A percentile compares a stretch with the other conserved stretches of the same genome.
These are phyloP conservation scores for Acanthisitta chloris DNA, from an alignment of 2,113 vertebrate genomes.

Conservation along the genomic window DNA sequence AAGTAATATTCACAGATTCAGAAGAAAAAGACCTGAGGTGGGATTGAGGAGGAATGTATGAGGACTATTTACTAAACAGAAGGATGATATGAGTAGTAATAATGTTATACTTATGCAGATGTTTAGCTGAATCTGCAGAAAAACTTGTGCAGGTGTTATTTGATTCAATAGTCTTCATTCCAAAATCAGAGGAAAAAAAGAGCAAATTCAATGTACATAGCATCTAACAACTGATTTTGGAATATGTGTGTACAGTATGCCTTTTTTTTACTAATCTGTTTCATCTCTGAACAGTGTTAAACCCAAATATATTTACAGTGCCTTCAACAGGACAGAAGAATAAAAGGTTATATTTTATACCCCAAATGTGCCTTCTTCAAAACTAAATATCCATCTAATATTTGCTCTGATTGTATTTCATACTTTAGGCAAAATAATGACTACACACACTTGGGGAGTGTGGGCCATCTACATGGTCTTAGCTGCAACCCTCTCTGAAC, in stretches of 20 bases:
- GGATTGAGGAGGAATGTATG: background rate
- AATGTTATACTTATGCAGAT: background rate
- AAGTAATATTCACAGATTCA: background rate
- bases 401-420: background rate
- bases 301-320: background rate
- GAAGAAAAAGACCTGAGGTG: background rate
- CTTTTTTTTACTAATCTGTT: background rate
- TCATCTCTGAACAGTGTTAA: background rate
- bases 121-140: background rate
- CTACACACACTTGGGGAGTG: background rate
- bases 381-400: background rate
- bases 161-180: background rate
- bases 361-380: background rate
- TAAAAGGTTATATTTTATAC: background rate
- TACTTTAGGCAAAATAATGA: slow-evolving; percentile 55
- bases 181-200: background rate
- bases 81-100: background rate
- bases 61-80: background rate
- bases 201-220: background rate
- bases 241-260: background rate
- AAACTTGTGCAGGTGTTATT: background rate
- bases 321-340: background rate
- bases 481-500: background rate
- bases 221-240: background rate
- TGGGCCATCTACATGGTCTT: slow-evolving; percentile 6